These are phyloP conservation scores for Aphrophora alni DNA, from an alignment of 2,888 invertebrate genomes.

Conservation along the genomic window DNA sequence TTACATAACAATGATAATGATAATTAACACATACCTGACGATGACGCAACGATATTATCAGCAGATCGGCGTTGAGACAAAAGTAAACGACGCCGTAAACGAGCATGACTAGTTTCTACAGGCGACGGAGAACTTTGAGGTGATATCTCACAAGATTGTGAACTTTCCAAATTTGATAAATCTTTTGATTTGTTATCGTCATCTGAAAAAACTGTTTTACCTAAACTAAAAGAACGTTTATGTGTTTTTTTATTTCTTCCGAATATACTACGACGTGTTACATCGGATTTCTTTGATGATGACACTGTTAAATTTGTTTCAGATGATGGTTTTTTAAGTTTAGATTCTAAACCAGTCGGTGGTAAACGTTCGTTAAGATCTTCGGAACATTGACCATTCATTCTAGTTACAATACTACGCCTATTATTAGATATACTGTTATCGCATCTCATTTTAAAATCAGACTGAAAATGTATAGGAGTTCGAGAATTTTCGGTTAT, in stretches of 20 bases:
- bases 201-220: conserved; percentile 42
- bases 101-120: conserved; percentile 40
- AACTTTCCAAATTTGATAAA: conserved; percentile 25
- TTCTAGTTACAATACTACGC: conserved; percentile 35
- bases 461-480: conserved; percentile 56
- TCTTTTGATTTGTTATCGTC: conserved; percentile 38
- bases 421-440: conserved; percentile 40
- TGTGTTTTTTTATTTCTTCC: conserved; percentile 42
- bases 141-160: conserved; percentile 40
- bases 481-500: conserved; percentile 59
- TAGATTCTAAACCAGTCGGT: conserved; percentile 33
- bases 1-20: neutral
- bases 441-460: conserved; percentile 37
- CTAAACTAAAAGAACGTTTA: conserved; percentile 47
- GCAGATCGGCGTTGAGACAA: conserved; percentile 55
- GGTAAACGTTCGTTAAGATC: conserved; percentile 37
- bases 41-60: conserved; percentile 56
- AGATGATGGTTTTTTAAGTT: conserved; percentile 33
- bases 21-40: conserved; percentile 52
- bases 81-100: conserved; percentile 54
- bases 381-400: conserved; percentile 37
- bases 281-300: neutral
- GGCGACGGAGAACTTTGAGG: conserved; percentile 47
- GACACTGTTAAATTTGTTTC: conserved; percentile 36
- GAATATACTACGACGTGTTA: conserved; percentile 28